Conservation (phyloP, 2,113 vertebrate species). For the Oryzias celebensis region DNA sequence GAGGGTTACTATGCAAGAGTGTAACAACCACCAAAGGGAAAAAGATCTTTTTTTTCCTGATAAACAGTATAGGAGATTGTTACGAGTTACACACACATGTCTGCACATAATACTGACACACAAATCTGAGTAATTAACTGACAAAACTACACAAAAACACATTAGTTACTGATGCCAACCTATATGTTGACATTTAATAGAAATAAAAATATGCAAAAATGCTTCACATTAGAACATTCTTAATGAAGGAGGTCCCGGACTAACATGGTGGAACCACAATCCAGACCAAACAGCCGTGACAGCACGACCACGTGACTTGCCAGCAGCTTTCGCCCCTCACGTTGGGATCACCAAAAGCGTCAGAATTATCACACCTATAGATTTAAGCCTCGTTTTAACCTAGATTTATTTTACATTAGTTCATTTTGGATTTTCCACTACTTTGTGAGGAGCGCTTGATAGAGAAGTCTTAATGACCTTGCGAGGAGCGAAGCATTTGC, state of each 20-base stretch:
- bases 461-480: slow-evolving; percentile 36
- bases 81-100: too few relatives aligned
- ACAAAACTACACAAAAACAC: too few relatives aligned
- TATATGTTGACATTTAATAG: background rate
- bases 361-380: slow-evolving; percentile 16
- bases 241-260: background rate
- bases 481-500: slow-evolving; percentile 23
- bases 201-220: background rate
- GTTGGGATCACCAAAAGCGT: slow-evolving; percentile 31
- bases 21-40: slow-evolving; percentile 18
- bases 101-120: too few relatives aligned
- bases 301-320: slow-evolving; percentile 57
- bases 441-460: background rate
- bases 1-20: slow-evolving; percentile 21
- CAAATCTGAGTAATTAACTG: too few relatives aligned
- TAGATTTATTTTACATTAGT: rapidly evolving
- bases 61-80: background rate
- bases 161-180: too few relatives aligned
- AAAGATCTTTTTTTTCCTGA: background rate
- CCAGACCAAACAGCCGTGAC: slow-evolving; percentile 44
- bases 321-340: slow-evolving; percentile 51
- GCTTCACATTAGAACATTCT: rapidly evolving
- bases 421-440: rapidly evolving
- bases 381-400: slow-evolving; percentile 2
- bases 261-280: background rate